Conservation (phyloP, 2,113 vertebrate species). For the Nerophis lumbriciformis region DNA sequence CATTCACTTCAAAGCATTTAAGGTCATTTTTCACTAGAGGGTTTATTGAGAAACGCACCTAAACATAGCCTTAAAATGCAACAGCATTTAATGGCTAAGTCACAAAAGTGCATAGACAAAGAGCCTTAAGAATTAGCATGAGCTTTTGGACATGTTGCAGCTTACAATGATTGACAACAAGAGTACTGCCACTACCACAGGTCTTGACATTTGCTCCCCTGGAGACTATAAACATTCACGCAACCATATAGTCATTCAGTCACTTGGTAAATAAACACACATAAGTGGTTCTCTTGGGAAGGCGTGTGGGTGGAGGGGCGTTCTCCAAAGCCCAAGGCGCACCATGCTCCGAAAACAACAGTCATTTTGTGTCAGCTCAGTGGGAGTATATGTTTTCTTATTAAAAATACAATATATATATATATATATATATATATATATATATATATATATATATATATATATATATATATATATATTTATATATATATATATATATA, state of each 20-base stretch:
- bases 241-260: not conserved
- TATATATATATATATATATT: too few species aligned
- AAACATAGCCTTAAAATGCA: slow-evolving; percentile 8
- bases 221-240: not conserved
- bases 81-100: slow-evolving; percentile 28
- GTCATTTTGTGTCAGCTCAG: slow-evolving; percentile 25
- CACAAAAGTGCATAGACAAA: slow-evolving; percentile 14
- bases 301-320: slow-evolving; percentile 23
- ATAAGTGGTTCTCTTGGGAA: slow-evolving; percentile 26
- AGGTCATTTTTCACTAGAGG: slow-evolving; percentile 7
- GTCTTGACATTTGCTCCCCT: not conserved
- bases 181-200: not conserved
- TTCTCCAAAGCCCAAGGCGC: slow-evolving; percentile 23
- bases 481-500: too few species aligned
- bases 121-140: slow-evolving; percentile 10
- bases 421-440: too few species aligned
- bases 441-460: too few species aligned
- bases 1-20: not conserved
- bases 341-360: slow-evolving; percentile 19
- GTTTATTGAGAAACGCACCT: not conserved
- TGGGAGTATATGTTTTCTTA: slow-evolving; percentile 24
- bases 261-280: slow-evolving; percentile 21
- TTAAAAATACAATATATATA: not conserved
- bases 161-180: slow-evolving; percentile 31
- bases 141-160: slow-evolving; percentile 12